phyloP scores from a whole-genome alignment of 2,113 vertebrate species.

The Corvus cornix region DNA sequence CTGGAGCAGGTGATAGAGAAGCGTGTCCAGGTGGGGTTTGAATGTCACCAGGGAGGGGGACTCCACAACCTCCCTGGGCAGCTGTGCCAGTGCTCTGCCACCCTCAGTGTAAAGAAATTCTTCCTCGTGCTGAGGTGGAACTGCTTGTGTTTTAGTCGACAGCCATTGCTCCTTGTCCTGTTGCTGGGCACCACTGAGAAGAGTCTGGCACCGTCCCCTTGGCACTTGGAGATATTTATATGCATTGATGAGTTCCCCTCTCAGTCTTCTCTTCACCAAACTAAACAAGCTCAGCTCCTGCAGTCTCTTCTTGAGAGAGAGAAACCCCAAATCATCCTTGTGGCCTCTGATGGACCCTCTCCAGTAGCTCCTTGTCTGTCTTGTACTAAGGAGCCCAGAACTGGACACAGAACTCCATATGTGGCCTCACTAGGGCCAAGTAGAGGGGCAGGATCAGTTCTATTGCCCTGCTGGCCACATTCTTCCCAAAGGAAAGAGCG shows the following conservation, averaged over 20 bases:
- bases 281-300: neutral
- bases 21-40: accelerated
- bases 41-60: neutral
- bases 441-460: neutral
- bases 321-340: neutral
- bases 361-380: neutral
- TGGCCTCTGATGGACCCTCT: neutral
- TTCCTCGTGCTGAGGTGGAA: neutral
- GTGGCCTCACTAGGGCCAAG: neutral
- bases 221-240: neutral
- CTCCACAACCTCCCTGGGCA: neutral
- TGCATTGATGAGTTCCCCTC: neutral
- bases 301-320: neutral
- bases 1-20: neutral
- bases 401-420: neutral
- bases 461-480: neutral
- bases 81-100: neutral
- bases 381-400: neutral
- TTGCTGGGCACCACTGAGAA: accelerated
- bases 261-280: neutral
- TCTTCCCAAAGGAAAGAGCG: accelerated
- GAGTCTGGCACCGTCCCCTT: neutral
- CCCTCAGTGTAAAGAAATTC: neutral
- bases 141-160: neutral
- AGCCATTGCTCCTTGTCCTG: accelerated